Percentiles rank a stretch among this genome's conserved stretches.
These are phyloP conservation scores for Eulemur rufifrons DNA, from an alignment of 2,113 vertebrate species.

Conservation along the genomic window DNA sequence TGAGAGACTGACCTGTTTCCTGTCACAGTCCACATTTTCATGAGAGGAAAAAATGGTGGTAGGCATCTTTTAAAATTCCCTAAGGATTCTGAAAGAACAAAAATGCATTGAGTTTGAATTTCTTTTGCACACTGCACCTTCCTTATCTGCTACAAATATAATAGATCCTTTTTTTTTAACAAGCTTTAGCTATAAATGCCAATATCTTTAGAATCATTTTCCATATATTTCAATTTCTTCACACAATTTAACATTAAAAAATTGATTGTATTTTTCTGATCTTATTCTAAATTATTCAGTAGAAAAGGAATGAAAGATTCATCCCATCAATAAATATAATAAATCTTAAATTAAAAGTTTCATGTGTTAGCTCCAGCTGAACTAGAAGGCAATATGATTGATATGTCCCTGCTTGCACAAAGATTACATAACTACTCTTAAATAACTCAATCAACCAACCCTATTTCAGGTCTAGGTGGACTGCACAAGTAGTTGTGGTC, in stretches of 20 bases:
- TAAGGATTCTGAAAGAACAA: neutral
- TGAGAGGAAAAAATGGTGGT: neutral
- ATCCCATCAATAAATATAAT: neutral
- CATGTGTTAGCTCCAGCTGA: neutral
- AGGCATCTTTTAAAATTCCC: neutral
- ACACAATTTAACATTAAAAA: neutral
- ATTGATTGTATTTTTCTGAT: neutral
- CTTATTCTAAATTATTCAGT: neutral
- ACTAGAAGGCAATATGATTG: neutral
- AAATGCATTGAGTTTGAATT: slow-evolving; percentile 28
- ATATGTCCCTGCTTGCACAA: neutral
- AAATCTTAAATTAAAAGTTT: neutral
- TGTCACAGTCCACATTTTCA: neutral
- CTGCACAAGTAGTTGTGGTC: neutral
- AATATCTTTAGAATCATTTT: neutral
- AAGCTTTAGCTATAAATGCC: neutral
- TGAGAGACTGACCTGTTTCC: neutral
- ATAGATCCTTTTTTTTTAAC: neutral
- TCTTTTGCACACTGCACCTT: neutral
- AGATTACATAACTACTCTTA: neutral
- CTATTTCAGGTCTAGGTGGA: neutral
- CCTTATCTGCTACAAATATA: neutral
- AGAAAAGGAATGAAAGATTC: neutral
- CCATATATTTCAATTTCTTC: neutral
- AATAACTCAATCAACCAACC: neutral